Percentiles rank a stretch among this genome's conserved stretches.
These are phyloP conservation scores for Resseliella maxima DNA, from an alignment of 2,888 invertebrate species.

Conservation along the genomic window DNA sequence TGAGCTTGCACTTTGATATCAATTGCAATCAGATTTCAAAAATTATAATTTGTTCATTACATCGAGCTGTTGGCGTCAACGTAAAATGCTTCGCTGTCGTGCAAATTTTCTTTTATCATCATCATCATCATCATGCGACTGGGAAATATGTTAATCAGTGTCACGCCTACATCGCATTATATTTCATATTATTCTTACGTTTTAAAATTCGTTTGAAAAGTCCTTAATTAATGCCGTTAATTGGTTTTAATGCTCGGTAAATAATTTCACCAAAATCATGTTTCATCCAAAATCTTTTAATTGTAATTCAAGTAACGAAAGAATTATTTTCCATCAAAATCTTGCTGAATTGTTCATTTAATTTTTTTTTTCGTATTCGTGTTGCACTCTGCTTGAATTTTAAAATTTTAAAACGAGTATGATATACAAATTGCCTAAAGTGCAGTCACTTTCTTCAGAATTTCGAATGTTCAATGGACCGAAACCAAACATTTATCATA, in stretches of 20 bases:
- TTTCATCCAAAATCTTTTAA: not conserved
- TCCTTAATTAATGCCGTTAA: conserved; percentile 1
- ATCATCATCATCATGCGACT: not conserved
- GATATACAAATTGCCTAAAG: not conserved
- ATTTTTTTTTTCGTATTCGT: not conserved
- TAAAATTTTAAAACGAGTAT: not conserved
- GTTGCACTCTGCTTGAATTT: not conserved
- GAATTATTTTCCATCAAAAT: not conserved
- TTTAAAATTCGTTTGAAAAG: not conserved
- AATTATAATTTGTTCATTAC: not conserved
- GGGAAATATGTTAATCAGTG: not conserved
- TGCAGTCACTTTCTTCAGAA: not conserved
- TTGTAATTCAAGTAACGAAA: not conserved
- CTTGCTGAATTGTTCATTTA: not conserved
- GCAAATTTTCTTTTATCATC: not conserved
- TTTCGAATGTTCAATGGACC: no score
- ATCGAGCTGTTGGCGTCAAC: not conserved
- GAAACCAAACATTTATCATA: no score
- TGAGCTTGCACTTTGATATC: no score
- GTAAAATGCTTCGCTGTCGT: not conserved
- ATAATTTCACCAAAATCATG: not conserved
- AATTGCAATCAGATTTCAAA: not conserved
- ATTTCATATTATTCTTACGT: not conserved
- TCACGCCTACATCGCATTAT: not conserved
- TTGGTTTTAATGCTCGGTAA: not conserved